Base-by-base conservation (phyloP, 2,113 vertebrate species). In the Myiozetetes cayanensis region DNA sequence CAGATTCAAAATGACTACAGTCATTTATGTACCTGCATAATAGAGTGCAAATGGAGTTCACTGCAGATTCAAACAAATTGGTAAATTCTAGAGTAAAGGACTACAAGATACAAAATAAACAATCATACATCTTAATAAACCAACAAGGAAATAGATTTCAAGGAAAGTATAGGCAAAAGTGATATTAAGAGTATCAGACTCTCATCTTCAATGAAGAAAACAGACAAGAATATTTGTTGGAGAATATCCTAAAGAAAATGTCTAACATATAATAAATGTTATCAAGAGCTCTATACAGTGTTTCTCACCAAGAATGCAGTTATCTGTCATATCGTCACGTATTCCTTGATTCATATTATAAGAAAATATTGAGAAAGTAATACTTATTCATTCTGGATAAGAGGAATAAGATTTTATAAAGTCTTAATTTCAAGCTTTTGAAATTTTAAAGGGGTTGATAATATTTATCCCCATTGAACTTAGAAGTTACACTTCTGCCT, bases 41-140 rank as follows among this genome's bases (percentile, higher is more conserved):
- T 33, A 95, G 76, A 79, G 47, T 85, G 35, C 24, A 94, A 85
- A 92, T 82, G 61, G 62, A 96, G 63, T 88, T 97, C 50, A 79
- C 50, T 82, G 52, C 12, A 82, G 37, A 82, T 75, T 94, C 37
- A 94, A 94, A 70, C 39, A 61, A 24, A 50, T 73, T 52, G 68
- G 25, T 67, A 91, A 93, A 90, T 84, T 65, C 28, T 70, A 10
- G 20, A 70, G 19, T 50, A 94, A 91, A 79, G 8, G n/a, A 66
- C 25, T 12, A 81, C 18, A 87, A 55, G n/a, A 25, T 37, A 58
- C 22, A 24, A 76, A 77, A 50, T 67, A 71, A 86, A 77, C 39
- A 84, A 16, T 35, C 71, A 75, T 0, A 0, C 13, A 31, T 37
- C 8, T 25, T 52, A 96, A 94, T 47, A 87, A 90, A 63, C 4